These are phyloP conservation scores for Crepidodera aurea DNA, from an alignment of 2,888 invertebrate genomes.

Conservation along the genomic window DNA sequence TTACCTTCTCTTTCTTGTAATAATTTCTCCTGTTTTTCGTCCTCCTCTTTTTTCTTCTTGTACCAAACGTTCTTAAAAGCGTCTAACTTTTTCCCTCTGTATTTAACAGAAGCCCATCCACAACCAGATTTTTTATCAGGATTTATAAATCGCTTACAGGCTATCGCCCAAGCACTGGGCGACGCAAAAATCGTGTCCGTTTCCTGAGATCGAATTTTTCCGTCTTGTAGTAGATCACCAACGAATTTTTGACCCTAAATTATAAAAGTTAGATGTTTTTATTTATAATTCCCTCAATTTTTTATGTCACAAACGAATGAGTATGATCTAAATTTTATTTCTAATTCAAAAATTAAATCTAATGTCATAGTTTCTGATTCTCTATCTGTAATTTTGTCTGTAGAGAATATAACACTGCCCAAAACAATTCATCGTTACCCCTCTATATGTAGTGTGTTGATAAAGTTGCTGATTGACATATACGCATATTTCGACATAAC, in stretches of 20 bases:
- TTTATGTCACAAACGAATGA: no score
- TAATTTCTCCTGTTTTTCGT: constrained; percentile 46
- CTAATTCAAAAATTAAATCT: no score
- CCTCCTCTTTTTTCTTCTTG: constrained; percentile 66
- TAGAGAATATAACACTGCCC: no score
- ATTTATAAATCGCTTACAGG: constrained; percentile 89
- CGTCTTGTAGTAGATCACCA: constrained; percentile 84
- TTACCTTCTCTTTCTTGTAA: constrained; percentile 48
- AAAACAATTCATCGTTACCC: no score
- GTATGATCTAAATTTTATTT: no score
- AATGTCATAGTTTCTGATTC: no score
- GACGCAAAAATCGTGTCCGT: constrained; percentile 88
- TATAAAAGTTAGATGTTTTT: no score
- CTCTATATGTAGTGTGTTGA: no score
- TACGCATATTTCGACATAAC: no score
- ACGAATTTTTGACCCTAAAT: constrained; percentile 86
- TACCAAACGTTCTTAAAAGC: constrained; percentile 88
- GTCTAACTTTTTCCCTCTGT: constrained; percentile 86
- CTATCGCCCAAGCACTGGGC: constrained; percentile 92
- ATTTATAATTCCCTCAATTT: no score
- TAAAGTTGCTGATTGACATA: no score
- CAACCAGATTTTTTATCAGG: constrained; percentile 92
- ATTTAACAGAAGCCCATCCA: constrained; percentile 92
- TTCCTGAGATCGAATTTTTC: constrained; percentile 89
- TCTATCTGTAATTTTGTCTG: no score